A percentile compares a stretch with the other conserved stretches of the same genome.
These are phyloP conservation scores for Cacatua alba DNA, from an alignment of 2,113 vertebrate species.

Conservation along the genomic window DNA sequence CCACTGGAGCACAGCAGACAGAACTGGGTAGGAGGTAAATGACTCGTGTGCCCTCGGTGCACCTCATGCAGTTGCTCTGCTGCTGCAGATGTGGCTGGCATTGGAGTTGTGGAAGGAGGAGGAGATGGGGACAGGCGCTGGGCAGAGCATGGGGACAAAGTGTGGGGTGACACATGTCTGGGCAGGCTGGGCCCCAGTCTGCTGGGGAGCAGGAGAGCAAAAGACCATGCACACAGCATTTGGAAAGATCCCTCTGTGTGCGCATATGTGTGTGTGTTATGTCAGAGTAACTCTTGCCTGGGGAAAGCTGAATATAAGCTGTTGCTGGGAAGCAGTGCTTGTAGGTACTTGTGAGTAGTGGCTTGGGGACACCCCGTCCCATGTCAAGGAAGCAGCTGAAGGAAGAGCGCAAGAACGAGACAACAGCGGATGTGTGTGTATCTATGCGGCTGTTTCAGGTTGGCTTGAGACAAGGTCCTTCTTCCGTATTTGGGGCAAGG, in stretches of 20 bases:
- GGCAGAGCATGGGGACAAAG: not conserved
- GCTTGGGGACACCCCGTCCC: not conserved
- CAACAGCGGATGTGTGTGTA: not conserved
- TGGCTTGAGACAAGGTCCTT: not conserved
- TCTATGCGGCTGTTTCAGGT: not conserved
- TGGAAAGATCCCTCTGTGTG: not conserved
- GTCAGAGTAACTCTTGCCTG: not conserved
- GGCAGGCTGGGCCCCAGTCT: not conserved
- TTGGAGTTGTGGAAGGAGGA: not conserved
- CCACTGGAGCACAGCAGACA: not conserved
- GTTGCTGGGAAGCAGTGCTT: not conserved
- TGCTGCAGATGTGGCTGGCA: not conserved
- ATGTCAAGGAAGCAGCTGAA: not conserved
- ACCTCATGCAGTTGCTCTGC: not conserved
- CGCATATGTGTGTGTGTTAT: not conserved
- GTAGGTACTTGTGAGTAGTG: not conserved
- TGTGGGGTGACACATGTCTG: not conserved
- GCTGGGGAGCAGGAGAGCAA: not conserved
- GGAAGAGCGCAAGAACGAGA: not conserved
- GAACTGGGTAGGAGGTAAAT: constrained; percentile 19
- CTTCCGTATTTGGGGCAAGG: not conserved
- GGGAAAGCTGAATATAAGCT: not conserved
- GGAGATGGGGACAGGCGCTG: not conserved
- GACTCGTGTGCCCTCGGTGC: constrained; percentile 16
- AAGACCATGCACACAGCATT: not conserved